Conservation (phyloP, 2,888 invertebrate genomes). For the Phengaris arion region DNA sequence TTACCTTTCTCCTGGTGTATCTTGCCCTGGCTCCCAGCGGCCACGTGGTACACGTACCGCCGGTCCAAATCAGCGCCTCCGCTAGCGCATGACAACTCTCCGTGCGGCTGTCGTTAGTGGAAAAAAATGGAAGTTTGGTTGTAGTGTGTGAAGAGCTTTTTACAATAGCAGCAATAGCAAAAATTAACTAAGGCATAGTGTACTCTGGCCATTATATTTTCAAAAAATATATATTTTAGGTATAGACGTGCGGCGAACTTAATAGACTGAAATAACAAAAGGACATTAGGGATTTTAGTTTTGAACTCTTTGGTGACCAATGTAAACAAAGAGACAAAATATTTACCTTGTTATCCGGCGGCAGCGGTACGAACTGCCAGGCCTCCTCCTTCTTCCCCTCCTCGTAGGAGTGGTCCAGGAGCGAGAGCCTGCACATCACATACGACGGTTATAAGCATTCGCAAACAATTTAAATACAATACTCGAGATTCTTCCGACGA, state of each 20-base stretch:
- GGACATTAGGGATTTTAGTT: too few species aligned
- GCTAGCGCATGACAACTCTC: slow-evolving; percentile 46
- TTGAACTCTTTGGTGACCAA: too few species aligned
- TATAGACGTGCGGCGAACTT: too few species aligned
- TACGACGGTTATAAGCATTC: neutral
- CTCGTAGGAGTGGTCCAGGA: slow-evolving; percentile 46
- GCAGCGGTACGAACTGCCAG: slow-evolving; percentile 41
- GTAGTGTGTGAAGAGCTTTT: too few species aligned
- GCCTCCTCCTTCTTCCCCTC: slow-evolving; percentile 76
- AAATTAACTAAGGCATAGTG: too few species aligned
- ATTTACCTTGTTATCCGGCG: slow-evolving; percentile 34
- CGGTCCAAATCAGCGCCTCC: slow-evolving; percentile 77
- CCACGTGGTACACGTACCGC: slow-evolving; percentile 80
- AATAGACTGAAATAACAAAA: too few species aligned
- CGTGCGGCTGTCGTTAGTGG: slow-evolving; percentile 59
- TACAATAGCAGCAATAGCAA: too few species aligned
- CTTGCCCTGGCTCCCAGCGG: slow-evolving; percentile 74
- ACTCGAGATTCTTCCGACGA: too few species aligned
- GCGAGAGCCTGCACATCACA: slow-evolving; percentile 17
- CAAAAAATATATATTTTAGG: too few species aligned
- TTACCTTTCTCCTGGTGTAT: slow-evolving; percentile 74
- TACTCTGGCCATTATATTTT: too few species aligned
- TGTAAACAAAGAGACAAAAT: neutral
- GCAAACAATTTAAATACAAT: too few species aligned
- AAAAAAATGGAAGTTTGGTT: too few species aligned